Base-by-base conservation (phyloP, 2,113 vertebrate species). In the Sporophila hypoxantha region DNA sequence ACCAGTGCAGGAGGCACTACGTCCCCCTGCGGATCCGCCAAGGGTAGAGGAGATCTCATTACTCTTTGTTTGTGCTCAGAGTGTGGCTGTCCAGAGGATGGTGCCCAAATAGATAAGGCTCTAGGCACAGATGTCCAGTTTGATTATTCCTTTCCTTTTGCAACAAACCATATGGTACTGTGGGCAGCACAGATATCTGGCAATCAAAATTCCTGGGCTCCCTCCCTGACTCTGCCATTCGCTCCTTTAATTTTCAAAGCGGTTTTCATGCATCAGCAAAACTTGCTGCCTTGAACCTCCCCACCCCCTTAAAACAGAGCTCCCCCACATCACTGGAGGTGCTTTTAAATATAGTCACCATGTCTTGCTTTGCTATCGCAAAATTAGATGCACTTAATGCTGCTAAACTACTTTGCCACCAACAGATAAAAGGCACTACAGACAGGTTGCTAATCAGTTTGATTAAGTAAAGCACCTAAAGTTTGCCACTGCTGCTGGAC, bases 191-290 rank as follows among this genome's bases (percentile, higher is more conserved):
- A 88, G 92, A 93, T 93, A 95, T 83, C 71, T 93, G 84, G 71
- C 84, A 88, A 76, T 93, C 93, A 92, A 25, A 92, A 95, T 95
- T 95, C 93, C 92, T 79, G 74, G 90, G 92, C 77, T 90, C 74
- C 50, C 59, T 95, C 86, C 83, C 50, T 76, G 74, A 59, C 83
- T 89, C 89, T 0, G 0, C 80, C 56, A 27, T 81, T 86, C 0
- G 0, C 57, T 86, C 67, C 34, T 81, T 89, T 89, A 81, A 84
- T 86, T 92, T 92, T 69, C 89, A 73, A 55, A 76, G 80, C 0
- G 0, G 36, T 86, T 93, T 84, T 62, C 60, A 47, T 90, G 77
- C 74, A 85, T 94, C 77, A 91, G 86, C 90, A 93, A 86, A 73
- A 90, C 70, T 81, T 64, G 30, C 71, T 64, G 34, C 69, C 57